A percentile compares a stretch with the other conserved stretches of the same genome.
Conservation (phyloP, 2,113 vertebrate genomes). For the Tupaia tana region DNA sequence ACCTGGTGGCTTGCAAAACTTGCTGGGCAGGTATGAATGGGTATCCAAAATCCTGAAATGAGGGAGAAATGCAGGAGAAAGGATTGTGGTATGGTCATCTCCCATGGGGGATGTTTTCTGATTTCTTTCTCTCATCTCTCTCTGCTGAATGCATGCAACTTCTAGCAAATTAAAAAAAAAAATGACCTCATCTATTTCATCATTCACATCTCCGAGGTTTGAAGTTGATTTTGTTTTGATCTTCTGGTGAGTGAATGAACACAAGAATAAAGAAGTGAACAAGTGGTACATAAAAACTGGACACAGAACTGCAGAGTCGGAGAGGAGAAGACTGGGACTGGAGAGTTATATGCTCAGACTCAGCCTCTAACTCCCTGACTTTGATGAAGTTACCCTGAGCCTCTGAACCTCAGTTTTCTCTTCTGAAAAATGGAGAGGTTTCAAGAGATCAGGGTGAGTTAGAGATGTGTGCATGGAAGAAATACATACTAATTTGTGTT, state of each 20-base stretch:
- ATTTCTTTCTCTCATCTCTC: too few relatives aligned
- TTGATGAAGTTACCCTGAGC: background rate
- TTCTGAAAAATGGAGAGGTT: background rate
- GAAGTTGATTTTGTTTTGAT: background rate
- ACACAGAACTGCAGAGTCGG: background rate
- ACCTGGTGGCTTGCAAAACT: too few relatives aligned
- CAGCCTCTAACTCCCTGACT: background rate
- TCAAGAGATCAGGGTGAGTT: background rate
- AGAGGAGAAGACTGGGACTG: background rate
- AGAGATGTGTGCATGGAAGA: background rate
- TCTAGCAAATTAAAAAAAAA: too few relatives aligned
- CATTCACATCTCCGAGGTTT: background rate
- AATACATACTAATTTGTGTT: background rate
- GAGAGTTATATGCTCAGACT: background rate
- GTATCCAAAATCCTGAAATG: too few relatives aligned
- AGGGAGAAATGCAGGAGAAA: too few relatives aligned
- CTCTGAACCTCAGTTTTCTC: background rate
- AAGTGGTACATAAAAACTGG: accelerated
- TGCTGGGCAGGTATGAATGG: too few relatives aligned
- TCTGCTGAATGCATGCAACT: too few relatives aligned
- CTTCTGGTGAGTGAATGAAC: background rate
- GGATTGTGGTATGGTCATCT: too few relatives aligned
- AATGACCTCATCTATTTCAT: too few relatives aligned
- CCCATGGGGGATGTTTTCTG: too few relatives aligned
- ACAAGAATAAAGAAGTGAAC: background rate